Conservation (phyloP, 2,113 vertebrate genomes). For the Rhynchomys soricoides region DNA sequence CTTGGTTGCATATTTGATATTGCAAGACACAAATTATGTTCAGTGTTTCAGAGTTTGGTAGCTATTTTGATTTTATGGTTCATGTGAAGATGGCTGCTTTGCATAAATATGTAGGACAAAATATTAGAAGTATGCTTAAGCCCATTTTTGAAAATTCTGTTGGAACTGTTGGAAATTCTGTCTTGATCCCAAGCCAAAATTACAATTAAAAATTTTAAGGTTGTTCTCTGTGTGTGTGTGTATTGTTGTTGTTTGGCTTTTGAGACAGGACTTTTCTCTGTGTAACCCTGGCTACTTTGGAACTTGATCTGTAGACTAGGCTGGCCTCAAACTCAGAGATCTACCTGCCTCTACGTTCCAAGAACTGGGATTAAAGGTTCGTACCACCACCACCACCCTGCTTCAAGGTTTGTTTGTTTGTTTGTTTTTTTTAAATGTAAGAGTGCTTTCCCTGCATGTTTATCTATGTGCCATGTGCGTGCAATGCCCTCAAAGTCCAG, state of each 20-base stretch:
- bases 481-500: no score
- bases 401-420: background rate
- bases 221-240: background rate
- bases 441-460: background rate
- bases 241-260: background rate
- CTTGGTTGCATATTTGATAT: background rate
- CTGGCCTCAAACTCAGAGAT: background rate
- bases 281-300: background rate
- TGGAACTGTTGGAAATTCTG: background rate
- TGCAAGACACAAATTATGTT: background rate
- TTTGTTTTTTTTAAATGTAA: no score
- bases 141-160: background rate
- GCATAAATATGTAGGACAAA: background rate
- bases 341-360: background rate
- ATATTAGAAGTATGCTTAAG: background rate
- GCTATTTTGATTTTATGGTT: background rate
- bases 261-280: background rate
- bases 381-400: background rate
- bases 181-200: background rate
- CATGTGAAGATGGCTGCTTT: background rate
- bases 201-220: background rate
- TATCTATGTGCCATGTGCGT: background rate
- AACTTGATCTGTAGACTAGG: background rate
- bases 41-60: background rate
- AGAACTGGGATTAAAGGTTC: background rate